Conservation (phyloP, 2,888 invertebrate genomes). For the Watsonalla cultraria region DNA sequence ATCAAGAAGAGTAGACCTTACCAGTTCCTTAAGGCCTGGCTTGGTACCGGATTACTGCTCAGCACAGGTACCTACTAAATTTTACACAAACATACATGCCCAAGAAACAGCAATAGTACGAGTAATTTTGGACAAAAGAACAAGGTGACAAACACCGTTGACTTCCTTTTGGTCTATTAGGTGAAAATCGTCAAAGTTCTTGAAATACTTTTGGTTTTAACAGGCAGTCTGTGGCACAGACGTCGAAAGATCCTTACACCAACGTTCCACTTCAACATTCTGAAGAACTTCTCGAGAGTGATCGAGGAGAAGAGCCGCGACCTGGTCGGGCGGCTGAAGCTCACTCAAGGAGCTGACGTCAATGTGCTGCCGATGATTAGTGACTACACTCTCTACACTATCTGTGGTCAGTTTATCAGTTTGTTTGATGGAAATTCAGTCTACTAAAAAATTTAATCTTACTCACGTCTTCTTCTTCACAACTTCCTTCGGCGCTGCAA, state of each 20-base stretch:
- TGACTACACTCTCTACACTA: slow-evolving; percentile 78
- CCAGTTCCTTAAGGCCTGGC: slow-evolving; percentile 64
- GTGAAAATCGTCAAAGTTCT: too few relatives aligned
- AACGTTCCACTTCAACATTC: slow-evolving; percentile 81
- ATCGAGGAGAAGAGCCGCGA: slow-evolving; percentile 49
- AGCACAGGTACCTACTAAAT: slow-evolving; percentile 42
- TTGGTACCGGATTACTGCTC: slow-evolving; percentile 71
- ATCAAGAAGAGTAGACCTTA: slow-evolving; percentile 75
- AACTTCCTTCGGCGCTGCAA: too few relatives aligned
- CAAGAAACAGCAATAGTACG: background rate
- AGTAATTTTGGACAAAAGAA: background rate
- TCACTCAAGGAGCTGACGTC: slow-evolving; percentile 24
- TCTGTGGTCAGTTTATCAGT: slow-evolving; percentile 77
- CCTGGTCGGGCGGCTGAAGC: slow-evolving; percentile 39
- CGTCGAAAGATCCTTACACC: slow-evolving; percentile 81
- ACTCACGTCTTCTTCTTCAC: too few relatives aligned
- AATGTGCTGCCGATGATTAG: slow-evolving; percentile 78
- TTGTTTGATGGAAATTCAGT: too few relatives aligned
- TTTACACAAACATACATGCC: background rate
- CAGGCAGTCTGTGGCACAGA: slow-evolving; percentile 78
- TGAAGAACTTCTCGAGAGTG: slow-evolving; percentile 56
- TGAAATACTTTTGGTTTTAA: background rate
- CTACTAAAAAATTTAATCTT: too few relatives aligned
- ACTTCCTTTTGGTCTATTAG: too few relatives aligned
- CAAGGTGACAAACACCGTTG: too few relatives aligned